These are phyloP conservation scores for Parasteatoda lunata DNA, from an alignment of 2,888 invertebrate genomes.

Conservation along the genomic window DNA sequence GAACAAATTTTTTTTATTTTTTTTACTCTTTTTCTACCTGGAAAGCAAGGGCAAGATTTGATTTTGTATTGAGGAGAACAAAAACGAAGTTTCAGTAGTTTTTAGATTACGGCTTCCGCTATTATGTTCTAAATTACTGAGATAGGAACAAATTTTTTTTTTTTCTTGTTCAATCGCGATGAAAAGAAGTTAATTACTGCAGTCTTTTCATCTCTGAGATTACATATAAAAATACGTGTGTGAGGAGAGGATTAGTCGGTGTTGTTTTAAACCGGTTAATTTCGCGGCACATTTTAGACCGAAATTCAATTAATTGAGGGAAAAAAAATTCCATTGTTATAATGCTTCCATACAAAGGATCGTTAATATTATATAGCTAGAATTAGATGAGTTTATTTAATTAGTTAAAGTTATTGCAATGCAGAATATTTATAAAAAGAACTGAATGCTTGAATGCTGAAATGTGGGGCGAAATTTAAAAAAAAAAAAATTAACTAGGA, in stretches of 20 bases:
- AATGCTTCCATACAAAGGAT: no score
- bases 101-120: constrained; percentile 57
- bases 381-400: no score
- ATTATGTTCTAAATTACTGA: constrained; percentile 46
- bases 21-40: constrained; percentile 29
- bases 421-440: neutral
- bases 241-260: neutral
- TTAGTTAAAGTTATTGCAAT: neutral
- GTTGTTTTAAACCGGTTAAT: no score
- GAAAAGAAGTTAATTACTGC: constrained; percentile 51
- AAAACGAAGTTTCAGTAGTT: constrained; percentile 37
- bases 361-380: no score
- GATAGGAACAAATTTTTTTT: constrained; percentile 41
- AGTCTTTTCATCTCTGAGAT: neutral
- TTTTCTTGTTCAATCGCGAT: constrained; percentile 8
- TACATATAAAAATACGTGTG: neutral
- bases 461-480: neutral
- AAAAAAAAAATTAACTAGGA: neutral
- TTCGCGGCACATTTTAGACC: no score
- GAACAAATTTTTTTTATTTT: constrained; percentile 14
- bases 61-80: constrained; percentile 30
- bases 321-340: no score
- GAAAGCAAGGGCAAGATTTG: constrained; percentile 28
- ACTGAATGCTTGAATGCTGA: neutral
- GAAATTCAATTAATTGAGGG: no score